These are phyloP conservation scores for Cryptocheilus praepositus DNA, from an alignment of 2,888 invertebrate species.

Conservation along the genomic window DNA sequence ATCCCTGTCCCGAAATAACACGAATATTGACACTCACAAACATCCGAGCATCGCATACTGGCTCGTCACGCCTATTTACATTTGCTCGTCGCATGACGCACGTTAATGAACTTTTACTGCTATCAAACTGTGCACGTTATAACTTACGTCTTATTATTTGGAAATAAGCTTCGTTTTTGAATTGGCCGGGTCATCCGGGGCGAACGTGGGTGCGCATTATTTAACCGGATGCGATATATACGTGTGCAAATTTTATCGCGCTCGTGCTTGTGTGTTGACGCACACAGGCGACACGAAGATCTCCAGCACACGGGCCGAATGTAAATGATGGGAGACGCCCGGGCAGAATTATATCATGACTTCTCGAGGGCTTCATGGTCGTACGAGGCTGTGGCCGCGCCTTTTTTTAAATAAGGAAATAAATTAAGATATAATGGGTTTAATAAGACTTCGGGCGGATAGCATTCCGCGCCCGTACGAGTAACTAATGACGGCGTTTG, in stretches of 20 bases:
- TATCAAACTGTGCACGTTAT: not conserved
- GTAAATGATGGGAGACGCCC: constrained; percentile 55
- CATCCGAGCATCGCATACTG: not conserved
- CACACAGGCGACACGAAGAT: too few relatives aligned
- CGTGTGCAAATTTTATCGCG: constrained; percentile 3
- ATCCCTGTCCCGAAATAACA: too few relatives aligned
- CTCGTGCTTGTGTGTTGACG: too few relatives aligned
- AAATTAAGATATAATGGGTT: constrained; percentile 66
- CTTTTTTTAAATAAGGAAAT: constrained; percentile 63
- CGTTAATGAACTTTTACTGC: constrained; percentile 1
- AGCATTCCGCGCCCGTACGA: constrained; percentile 59
- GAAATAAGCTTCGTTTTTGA: constrained; percentile 18
- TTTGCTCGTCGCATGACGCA: not conserved
- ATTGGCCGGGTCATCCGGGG: constrained; percentile 28
- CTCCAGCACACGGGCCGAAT: constrained; percentile 31
- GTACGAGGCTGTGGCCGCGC: constrained; percentile 22
- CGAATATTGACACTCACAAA: too few relatives aligned
- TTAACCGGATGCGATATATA: constrained; percentile 13
- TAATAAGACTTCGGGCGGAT: constrained; percentile 62
- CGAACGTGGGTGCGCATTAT: constrained; percentile 51
- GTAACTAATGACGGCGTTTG: constrained; percentile 61
- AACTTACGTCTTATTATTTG: too few relatives aligned
- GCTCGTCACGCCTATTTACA: not conserved
- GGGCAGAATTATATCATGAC: constrained; percentile 63
- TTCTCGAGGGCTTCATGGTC: constrained; percentile 33